Conservation (phyloP, 2,888 invertebrate genomes). For the Eupithecia dodoneata region DNA sequence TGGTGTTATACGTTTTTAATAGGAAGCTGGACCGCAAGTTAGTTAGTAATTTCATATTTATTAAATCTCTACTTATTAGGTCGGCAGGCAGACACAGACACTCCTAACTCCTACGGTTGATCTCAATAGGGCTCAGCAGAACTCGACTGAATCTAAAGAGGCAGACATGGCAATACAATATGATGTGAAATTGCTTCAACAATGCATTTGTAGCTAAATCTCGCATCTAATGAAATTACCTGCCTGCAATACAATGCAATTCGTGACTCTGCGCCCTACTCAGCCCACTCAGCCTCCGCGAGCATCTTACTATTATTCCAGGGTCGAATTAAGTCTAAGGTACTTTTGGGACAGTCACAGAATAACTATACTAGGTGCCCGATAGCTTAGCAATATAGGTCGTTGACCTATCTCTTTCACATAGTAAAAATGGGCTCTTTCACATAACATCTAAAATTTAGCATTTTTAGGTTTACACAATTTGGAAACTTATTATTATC, state of each 20-base stretch:
- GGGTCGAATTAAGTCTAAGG: slow-evolving; percentile 11
- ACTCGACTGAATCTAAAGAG: background rate
- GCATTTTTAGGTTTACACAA: too few species aligned
- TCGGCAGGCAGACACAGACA: too few species aligned
- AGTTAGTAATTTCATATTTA: background rate
- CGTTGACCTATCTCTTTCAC: too few species aligned
- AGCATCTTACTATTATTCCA: slow-evolving; percentile 51
- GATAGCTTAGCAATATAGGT: too few species aligned
- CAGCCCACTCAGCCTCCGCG: slow-evolving; percentile 52
- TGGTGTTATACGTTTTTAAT: too few species aligned
- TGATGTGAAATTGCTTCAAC: slow-evolving; percentile 31
- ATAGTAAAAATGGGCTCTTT: too few species aligned
- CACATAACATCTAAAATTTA: too few species aligned
- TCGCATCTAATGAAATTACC: slow-evolving; percentile 69
- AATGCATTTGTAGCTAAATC: slow-evolving; percentile 37
- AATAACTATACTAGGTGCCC: too few species aligned
- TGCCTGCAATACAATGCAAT: slow-evolving; percentile 64
- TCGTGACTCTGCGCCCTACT: slow-evolving; percentile 60
- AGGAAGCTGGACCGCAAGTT: background rate
- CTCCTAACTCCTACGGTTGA: background rate
- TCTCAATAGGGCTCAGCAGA: background rate
- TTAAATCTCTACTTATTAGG: background rate
- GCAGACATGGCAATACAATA: background rate
- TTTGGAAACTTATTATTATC: too few species aligned
- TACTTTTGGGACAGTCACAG: too few species aligned